Conservation (phyloP, 2,797 vertebrate genomes). For the Orientallactaga sibirica region DNA sequence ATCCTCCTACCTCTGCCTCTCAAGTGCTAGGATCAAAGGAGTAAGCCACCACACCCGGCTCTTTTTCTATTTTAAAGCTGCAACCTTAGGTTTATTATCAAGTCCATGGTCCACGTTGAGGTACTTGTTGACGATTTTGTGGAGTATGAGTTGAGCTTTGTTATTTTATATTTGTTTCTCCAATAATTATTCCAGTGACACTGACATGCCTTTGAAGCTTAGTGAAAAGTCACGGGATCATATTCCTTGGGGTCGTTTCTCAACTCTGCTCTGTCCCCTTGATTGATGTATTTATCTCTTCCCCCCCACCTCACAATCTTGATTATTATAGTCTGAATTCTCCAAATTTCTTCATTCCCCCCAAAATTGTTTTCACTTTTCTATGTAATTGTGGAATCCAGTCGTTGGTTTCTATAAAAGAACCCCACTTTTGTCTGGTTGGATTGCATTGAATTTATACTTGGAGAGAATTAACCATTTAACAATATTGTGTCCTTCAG, state of each 20-base stretch:
- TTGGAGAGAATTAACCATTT: background rate
- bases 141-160: background rate
- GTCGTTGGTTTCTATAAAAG: background rate
- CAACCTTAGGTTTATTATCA: background rate
- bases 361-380: background rate
- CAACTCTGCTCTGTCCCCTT: background rate
- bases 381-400: slow-evolving; percentile 36
- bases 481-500: background rate
- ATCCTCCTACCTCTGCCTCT: too few relatives aligned
- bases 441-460: background rate
- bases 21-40: too few relatives aligned
- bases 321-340: background rate
- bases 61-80: background rate
- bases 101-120: background rate
- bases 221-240: background rate
- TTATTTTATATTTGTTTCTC: background rate
- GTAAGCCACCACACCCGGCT: too few relatives aligned
- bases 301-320: background rate
- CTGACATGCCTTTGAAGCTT: background rate
- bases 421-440: background rate
- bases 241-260: background rate
- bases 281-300: background rate
- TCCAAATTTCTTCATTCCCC: background rate
- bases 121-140: background rate
- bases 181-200: background rate